Evolutionary conservation across 2,888 invertebrate species (phyloP).

Genomic region (Diabrotica balteata): DNA sequence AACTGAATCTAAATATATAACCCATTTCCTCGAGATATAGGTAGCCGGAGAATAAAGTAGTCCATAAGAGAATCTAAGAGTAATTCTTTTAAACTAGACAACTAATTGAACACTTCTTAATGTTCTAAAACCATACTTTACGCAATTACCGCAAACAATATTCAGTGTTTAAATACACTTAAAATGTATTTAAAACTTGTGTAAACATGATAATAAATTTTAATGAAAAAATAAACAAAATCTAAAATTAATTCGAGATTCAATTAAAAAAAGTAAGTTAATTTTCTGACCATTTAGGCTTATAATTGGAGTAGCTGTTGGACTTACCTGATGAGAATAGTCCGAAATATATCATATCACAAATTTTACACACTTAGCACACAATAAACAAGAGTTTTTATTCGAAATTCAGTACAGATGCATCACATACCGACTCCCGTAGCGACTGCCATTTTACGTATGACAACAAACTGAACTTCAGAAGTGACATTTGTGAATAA

Average conservation of each 20-base stretch:
- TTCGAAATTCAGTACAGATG: constrained; percentile 38
- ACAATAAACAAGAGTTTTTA: constrained; percentile 27
- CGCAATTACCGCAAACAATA: not conserved
- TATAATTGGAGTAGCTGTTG: not conserved
- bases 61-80: not conserved
- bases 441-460: constrained; percentile 39
- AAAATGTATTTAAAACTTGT: not conserved
- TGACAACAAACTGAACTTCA: constrained; percentile 31
- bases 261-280: constrained; percentile 5
- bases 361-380: constrained; percentile 30
- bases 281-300: no score
- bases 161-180: constrained; percentile 1
- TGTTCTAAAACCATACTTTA: not conserved
- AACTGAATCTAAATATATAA: not conserved
- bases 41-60: not conserved
- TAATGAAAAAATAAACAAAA: constrained; percentile 4
- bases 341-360: constrained; percentile 16
- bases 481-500: constrained; percentile 20
- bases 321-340: constrained; percentile 21
- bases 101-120: not conserved
- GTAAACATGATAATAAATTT: constrained; percentile 4
- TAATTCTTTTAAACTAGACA: not conserved
- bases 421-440: constrained; percentile 37
- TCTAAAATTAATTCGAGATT: constrained; percentile 11
- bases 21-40: not conserved